Evolutionary conservation across 1,140 invertebrate genomes (phyloP).

Genomic region (Heliconius congener): DNA sequence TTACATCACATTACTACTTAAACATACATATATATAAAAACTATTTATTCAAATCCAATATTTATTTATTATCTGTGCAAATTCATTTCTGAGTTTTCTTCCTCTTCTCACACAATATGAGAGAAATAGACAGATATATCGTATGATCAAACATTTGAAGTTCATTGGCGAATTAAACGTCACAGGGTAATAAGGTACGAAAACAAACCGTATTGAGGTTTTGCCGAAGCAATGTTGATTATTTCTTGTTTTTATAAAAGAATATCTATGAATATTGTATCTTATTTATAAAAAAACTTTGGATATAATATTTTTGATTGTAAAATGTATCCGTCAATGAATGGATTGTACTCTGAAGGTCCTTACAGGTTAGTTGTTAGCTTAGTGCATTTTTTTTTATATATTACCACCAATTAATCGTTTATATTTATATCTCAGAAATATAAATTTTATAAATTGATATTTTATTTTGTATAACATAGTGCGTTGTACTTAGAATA

Average conservation of each 20-base stretch:
- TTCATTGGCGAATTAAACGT: constrained; percentile 61
- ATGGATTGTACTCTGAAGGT: constrained; percentile 67
- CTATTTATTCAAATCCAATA: constrained; percentile 22
- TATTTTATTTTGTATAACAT: neutral
- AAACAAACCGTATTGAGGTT: constrained; percentile 60
- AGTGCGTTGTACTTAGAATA: neutral
- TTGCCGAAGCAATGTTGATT: constrained; percentile 55
- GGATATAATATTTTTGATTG: constrained; percentile 35
- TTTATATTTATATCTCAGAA: neutral
- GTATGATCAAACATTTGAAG: constrained; percentile 69
- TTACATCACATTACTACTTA: constrained; percentile 32
- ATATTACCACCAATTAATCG: constrained; percentile 7
- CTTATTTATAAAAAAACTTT: constrained; percentile 44
- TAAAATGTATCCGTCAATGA: constrained; percentile 70
- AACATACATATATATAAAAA: neutral
- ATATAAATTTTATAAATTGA: neutral
- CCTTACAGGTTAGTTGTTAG: constrained; percentile 69
- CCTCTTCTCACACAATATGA: constrained; percentile 42
- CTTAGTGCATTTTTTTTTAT: constrained; percentile 8
- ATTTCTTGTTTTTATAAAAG: constrained; percentile 48
- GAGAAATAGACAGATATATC: constrained; percentile 55
- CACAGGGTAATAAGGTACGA: constrained; percentile 54
- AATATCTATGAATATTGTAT: constrained; percentile 42
- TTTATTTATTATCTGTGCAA: constrained; percentile 28
- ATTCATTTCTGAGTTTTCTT: constrained; percentile 36